Evolutionary conservation across 1,140 invertebrate species (phyloP), one percentile per base, ranked within the genome.

Genomic region (Drosophila funebris): DNA sequence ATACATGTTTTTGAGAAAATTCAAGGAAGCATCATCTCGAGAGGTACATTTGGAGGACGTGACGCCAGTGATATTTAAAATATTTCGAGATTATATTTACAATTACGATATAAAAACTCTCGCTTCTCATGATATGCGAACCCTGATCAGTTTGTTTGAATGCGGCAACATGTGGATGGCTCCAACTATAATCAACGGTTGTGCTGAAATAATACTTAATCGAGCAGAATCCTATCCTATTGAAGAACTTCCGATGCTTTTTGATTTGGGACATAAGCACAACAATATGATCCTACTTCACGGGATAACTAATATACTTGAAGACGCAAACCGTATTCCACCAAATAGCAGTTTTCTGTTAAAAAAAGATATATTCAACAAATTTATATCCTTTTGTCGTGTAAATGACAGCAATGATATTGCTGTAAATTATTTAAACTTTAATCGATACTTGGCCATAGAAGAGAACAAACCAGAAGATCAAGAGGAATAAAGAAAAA

Each of bases 61-160:
- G 11, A 39, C 50, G 2, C 9, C 24, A 3, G 9, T 14, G 0
- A 56, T 18, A 9, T 76, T 76, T 16, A 18, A 27, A 16, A 76
- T 41, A 39, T 73, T 64, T n/a, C 39, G 41, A 0, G 4, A 36
- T 2, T 57, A 64, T 11, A 44, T 13, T 1, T 74, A 74, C 11
- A 39, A 48, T 6, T 73, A 56, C 27, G 18, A 33, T 18, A 14
- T 3, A 11, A 0, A 24, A 1, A 11, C 3, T 0, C n/a, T 73
- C 2, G 2, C 0, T 1, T 1, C 0, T 6, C 54, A 14, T 24
- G 24, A 18, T 8, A 60, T 43, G 6, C 0, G 16, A 24, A 56
- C 13, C 7, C 9, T 75, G 7, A 29, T 54, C 0, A 20, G 31
- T 1, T 20, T 75, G 7, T 29, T 29, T 22, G 37, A 33, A 7